Evolutionary conservation across 2,797 vertebrate genomes (phyloP), one percentile per base, ranked within the genome.

Genomic region (Clarias laeviceps): DNA sequence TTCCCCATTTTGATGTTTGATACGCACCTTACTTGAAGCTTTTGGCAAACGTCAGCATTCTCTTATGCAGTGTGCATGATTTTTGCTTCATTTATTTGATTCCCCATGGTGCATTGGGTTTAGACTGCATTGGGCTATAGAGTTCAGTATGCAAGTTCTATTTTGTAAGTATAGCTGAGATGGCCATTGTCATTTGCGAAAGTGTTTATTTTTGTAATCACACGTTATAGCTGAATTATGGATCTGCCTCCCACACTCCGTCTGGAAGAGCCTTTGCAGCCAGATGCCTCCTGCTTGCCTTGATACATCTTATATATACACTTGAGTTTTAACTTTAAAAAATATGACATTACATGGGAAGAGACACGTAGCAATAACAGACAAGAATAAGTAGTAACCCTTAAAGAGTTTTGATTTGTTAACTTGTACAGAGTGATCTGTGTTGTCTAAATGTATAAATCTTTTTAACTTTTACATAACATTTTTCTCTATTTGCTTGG

Each of bases 231-330:
- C 90, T 93, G 92, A 86, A 92, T 90, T 92, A 90, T 88, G 90
- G 80, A 85, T 90, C 92, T 89, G 90, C 94, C 90, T 83, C 88
- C 91, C 94, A 94, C 93, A 90, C 91, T 92, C 94, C 93, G 92
- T 94, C 94, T 94, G 94, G 90, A 91, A 91, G 88, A 89, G 89
- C 91, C 66, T 89, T 87, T 89, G 91, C 85, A 84, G 89, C 88
- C 90, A 90, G 90, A 89, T 90, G 89, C 89, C 82, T 89, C 81
- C 73, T 78, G 82, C 37, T 85, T 87, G 83, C 85, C 86, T 87
- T 85, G 82, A 73, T 88, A 79, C 80, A 74, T 86, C 80, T 72
- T 69, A 80, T 82, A 88, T 83, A 88, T 82, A 82, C 59, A 80
- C 79, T 80, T 66, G 45, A 86, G 82, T 64, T 80, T 86, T 61